Base-by-base conservation (phyloP, 2,888 invertebrate genomes). In the Glaucopsyche alexis region DNA sequence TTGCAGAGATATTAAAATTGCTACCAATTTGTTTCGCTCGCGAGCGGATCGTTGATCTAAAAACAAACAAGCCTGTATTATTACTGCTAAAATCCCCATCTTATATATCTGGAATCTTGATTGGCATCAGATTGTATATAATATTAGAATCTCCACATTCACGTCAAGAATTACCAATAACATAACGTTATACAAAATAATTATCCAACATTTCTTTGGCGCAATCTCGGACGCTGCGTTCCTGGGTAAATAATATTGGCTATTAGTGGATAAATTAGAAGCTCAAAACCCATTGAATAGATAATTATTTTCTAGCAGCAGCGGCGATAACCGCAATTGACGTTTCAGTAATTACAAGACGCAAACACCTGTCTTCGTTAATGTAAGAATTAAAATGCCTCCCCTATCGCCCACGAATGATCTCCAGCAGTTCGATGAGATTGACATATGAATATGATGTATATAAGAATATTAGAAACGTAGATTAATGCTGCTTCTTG, bases 321-420 rank as follows among this genome's bases (percentile, higher is more conserved):
- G 55, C 69, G 64, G 72, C 55, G 73, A 73, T 73, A 73, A 74
- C 72, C 70, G 55, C 73, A 73, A 74, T 55, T 67, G 75, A 73
- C 71, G 71, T 75, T 45, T 47, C 50, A 47, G 73, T 71, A 74
- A 74, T 76, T 76, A 76, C 71, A 73, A 66, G 69, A 66, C 71
- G 71, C 70, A 67, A 60, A 69, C 19, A 72, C 74, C 50, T 72
- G 73, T 71, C 65, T 55, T 42, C 71, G 55, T 60, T 71, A 71
- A 55, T 60, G 60, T 42, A 45, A 29, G 71, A 71, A 71, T 60
- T 71, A 71, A 71, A 71, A 71, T 71, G 45, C 71, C 71, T 60
- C 55, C 19, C 2, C 60, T 71, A 71, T 71, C 71, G 40, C 16
- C 40, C 19, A 47, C 2, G 14, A 71, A 69, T 50, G 40, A 60